phyloP scores from a whole-genome alignment of 2,113 vertebrate species.

The Tenebrosternarchus preto region DNA sequence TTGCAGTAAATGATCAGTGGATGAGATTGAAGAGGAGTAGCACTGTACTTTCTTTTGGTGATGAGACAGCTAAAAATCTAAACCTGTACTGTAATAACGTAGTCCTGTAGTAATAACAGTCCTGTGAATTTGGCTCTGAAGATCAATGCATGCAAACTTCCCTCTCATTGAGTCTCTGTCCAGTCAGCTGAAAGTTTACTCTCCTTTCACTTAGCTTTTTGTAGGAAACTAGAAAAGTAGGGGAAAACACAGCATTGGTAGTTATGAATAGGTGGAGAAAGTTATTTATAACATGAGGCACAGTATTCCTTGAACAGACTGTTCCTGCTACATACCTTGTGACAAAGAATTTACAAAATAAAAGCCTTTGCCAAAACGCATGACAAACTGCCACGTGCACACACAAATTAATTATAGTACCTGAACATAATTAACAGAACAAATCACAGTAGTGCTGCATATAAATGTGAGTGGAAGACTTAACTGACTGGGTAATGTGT shows the following conservation, averaged over 20 bases:
- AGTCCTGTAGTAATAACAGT: slow-evolving; percentile 1
- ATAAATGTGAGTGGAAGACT: no score
- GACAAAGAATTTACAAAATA: neutral
- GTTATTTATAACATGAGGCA: slow-evolving; percentile 1
- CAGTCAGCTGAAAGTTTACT: neutral
- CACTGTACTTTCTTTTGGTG: neutral
- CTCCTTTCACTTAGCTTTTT: no score
- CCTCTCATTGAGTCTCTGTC: neutral
- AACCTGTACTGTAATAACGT: neutral
- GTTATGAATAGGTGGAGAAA: neutral
- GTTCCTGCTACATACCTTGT: neutral
- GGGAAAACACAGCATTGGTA: neutral
- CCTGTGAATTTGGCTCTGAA: neutral
- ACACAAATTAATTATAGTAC: no score
- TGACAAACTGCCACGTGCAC: no score
- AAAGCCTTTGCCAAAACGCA: no score
- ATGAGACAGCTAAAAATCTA: neutral
- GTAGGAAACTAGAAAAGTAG: neutral
- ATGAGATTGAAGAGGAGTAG: neutral
- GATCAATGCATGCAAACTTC: neutral
- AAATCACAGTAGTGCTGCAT: no score
- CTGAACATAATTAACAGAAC: no score
- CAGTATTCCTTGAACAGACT: neutral
- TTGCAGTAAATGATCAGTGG: no score
- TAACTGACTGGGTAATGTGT: no score